Percentiles rank a stretch among this genome's conserved stretches.
Conservation (phyloP, 2,113 vertebrate genomes). For the Tautogolabrus adspersus region DNA sequence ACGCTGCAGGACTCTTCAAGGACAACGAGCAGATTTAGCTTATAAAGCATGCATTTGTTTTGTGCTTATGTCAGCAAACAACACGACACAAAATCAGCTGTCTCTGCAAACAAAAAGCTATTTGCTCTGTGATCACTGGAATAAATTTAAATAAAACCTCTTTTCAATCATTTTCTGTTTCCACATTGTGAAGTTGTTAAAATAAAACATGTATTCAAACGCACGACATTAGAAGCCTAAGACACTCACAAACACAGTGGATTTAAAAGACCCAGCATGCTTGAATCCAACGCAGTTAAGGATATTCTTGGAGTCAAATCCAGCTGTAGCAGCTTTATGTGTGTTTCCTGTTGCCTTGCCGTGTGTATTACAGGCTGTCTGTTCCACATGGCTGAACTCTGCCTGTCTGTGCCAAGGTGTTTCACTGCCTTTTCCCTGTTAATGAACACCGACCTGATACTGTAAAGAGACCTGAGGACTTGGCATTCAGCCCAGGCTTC, state of each 20-base stretch:
- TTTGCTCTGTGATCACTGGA: conserved; percentile 1
- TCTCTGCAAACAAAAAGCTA: conserved; percentile 1
- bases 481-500: conserved; percentile 24
- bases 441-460: conserved; percentile 30
- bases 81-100: background rate
- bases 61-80: conserved; percentile 26
- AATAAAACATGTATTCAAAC: background rate
- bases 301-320: background rate
- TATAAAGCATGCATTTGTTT: background rate
- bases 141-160: background rate
- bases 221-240: too few relatives aligned
- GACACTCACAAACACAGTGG: background rate
- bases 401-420: background rate
- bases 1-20: conserved; percentile 2
- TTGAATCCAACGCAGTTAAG: background rate
- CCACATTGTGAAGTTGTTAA: background rate
- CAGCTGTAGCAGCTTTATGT: background rate
- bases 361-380: background rate
- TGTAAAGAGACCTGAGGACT: conserved; percentile 30
- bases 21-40: background rate
- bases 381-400: conserved; percentile 10
- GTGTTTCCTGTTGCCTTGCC: background rate
- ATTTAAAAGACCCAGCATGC: background rate
- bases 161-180: background rate
- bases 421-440: conserved; percentile 11